Evolutionary conservation across 2,113 vertebrate genomes (phyloP).

Genomic region (Podarcis cretensis): DNA sequence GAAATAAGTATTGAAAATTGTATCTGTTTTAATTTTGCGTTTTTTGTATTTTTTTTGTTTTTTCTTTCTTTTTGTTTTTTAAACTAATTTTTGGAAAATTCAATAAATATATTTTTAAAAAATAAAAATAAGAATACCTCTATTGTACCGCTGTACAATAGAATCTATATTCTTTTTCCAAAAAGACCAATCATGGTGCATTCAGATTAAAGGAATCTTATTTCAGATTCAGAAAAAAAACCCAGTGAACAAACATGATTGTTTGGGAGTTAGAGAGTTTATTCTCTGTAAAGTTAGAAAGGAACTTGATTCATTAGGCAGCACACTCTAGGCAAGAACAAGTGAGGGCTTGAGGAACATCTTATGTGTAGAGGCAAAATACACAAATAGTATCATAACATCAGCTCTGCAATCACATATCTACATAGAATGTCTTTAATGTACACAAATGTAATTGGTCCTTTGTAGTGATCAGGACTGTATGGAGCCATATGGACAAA

Average conservation of each 20-base stretch:
- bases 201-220: conserved; percentile 53
- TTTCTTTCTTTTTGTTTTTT: too few relatives aligned
- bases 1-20: too few relatives aligned
- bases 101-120: too few relatives aligned
- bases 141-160: background rate
- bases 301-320: background rate
- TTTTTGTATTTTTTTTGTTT: too few relatives aligned
- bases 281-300: conserved; percentile 17
- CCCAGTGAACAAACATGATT: conserved; percentile 44
- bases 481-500: conserved; percentile 22
- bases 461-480: conserved; percentile 26
- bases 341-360: background rate
- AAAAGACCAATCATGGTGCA: conserved; percentile 26
- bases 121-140: background rate
- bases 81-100: too few relatives aligned
- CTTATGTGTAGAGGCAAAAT: background rate
- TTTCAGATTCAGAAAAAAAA: conserved; percentile 56
- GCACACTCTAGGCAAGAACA: background rate
- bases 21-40: too few relatives aligned
- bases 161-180: background rate
- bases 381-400: conserved; percentile 18
- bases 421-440: conserved; percentile 15
- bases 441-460: conserved; percentile 5
- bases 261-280: conserved; percentile 12
- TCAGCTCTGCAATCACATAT: conserved; percentile 30